Base-by-base conservation (phyloP, 2,797 vertebrate genomes). In the Chelon auratus region DNA sequence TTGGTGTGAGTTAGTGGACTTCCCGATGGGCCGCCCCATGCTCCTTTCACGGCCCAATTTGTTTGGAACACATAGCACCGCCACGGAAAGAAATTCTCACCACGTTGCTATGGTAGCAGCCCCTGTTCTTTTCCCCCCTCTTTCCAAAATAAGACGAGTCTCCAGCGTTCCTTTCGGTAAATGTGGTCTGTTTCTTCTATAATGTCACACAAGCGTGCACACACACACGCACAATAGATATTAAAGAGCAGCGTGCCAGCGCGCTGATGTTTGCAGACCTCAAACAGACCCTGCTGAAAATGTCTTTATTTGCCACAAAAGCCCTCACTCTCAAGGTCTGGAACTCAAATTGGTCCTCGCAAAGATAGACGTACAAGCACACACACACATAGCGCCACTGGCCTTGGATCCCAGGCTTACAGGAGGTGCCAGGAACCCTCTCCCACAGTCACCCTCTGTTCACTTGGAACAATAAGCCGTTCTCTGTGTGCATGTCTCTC, bases 391-490 rank as follows among this genome's bases (percentile, higher is more conserved):
- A 77, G 65, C 10, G 71, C 85, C 75, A 67, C 33, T 85, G 82
- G 87, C 79, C 83, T 87, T 86, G 87, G 81, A 88, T 90, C 65
- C 68, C 77, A 86, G 75, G 82, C 86, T 70, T 78, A 84, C 83
- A 82, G 81, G 85, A 91, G 88, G 89, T 93, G 92, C 89, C 87
- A 93, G 91, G 87, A 92, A 82, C 89, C 84, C 73, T 85, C 86
- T 92, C 89, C 84, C 85, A 93, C 90, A 94, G 92, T 85, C 88
- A 70, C 81, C 89, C 92, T 92, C 91, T 94, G 91, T 93, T 92
- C 91, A 87, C 70, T 88, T 89, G 89, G 84, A 90, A 94, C 93
- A 94, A 92, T 89, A 84, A 84, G 63, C 84, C 73, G 65, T 89
- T 91, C 71, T 85, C 40, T 89, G 72, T 80, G n/a, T 68, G 51